These are phyloP conservation scores for Adineta ricciae DNA, from an alignment of 2,888 invertebrate genomes.

Conservation along the genomic window DNA sequence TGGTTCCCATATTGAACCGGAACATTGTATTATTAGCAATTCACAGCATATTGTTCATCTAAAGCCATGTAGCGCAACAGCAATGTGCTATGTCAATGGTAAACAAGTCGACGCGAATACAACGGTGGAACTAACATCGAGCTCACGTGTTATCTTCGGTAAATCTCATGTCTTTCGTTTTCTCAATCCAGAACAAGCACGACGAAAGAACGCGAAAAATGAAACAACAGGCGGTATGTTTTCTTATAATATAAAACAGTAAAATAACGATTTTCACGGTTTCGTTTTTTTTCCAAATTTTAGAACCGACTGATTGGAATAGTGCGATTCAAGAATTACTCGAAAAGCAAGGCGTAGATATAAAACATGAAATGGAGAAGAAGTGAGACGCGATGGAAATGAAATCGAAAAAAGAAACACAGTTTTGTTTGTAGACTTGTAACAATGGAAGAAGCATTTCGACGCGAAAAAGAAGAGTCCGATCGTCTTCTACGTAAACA, in stretches of 20 bases:
- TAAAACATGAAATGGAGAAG: slow-evolving; percentile 89
- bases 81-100: slow-evolving; percentile 88
- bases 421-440: slow-evolving; percentile 54
- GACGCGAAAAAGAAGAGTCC: slow-evolving; percentile 77
- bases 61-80: slow-evolving; percentile 57
- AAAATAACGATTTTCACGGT: too few relatives aligned
- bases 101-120: slow-evolving; percentile 70
- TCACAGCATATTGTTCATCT: slow-evolving; percentile 58
- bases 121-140: slow-evolving; percentile 70
- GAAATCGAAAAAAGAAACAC: too few relatives aligned
- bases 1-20: slow-evolving; percentile 81
- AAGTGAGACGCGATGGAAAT: neutral
- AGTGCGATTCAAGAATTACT: slow-evolving; percentile 91
- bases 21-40: slow-evolving; percentile 93
- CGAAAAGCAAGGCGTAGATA: slow-evolving; percentile 92
- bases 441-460: slow-evolving; percentile 86
- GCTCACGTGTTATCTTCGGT: slow-evolving; percentile 89
- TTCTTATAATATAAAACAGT: neutral
- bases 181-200: slow-evolving; percentile 65
- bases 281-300: too few relatives aligned
- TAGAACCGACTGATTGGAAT: slow-evolving; percentile 69
- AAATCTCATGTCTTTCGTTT: slow-evolving; percentile 98
- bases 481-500: slow-evolving; percentile 91
- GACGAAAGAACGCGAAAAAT: slow-evolving; percentile 20
- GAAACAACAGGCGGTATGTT: neutral